phyloP scores from a whole-genome alignment of 2,797 vertebrate genomes.

The Liparis tanakae region DNA sequence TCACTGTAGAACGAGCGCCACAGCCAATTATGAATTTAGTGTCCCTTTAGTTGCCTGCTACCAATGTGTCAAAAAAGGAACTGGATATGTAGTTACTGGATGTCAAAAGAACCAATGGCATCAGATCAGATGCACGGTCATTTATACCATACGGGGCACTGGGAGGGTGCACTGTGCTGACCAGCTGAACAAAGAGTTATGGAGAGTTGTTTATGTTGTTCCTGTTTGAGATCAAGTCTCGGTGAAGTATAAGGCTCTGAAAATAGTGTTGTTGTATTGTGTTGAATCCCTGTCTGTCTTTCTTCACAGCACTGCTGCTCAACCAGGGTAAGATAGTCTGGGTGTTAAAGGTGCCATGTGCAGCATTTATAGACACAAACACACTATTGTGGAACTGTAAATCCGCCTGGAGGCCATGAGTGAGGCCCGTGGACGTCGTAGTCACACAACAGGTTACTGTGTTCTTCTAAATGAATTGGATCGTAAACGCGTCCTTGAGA shows the following conservation, averaged over 20 bases:
- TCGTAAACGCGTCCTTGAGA: not conserved
- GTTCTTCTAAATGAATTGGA: not conserved
- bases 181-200: not conserved
- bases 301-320: conserved; percentile 79
- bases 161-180: not conserved
- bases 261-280: not conserved
- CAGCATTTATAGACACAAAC: conserved; percentile 17
- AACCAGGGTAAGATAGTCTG: conserved; percentile 82
- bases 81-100: conserved; percentile 22
- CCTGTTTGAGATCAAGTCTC: not conserved
- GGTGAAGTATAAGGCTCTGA: not conserved
- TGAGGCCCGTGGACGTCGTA: not conserved
- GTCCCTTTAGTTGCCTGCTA: conserved; percentile 26
- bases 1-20: conserved; percentile 13
- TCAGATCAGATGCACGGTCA: conserved; percentile 8
- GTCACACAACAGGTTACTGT: not conserved
- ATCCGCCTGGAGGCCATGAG: too few species aligned
- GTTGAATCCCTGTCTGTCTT: conserved; percentile 52
- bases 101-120: conserved; percentile 26
- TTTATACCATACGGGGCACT: conserved; percentile 12
- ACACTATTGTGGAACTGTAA: not conserved
- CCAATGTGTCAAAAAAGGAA: conserved; percentile 31
- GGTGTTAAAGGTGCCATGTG: conserved; percentile 42
- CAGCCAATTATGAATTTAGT: conserved; percentile 45
- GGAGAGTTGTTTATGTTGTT: not conserved